Evolutionary conservation across 2,797 vertebrate genomes (phyloP), one percentile per base, ranked within the genome.

Genomic region (Sebastes matsubarae): DNA sequence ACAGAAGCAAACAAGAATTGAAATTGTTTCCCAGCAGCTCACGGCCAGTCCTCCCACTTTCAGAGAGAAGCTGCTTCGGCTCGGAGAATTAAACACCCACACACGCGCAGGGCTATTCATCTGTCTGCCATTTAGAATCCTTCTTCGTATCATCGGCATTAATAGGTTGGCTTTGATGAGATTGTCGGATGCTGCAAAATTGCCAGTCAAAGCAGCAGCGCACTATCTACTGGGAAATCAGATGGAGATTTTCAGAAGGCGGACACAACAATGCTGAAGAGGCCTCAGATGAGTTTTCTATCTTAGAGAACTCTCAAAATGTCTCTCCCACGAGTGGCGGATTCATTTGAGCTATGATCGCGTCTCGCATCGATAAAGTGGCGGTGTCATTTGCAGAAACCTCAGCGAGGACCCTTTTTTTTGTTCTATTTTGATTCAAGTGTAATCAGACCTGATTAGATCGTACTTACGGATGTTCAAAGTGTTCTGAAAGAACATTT

Each of bases 161-260:
- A 92, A 93, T 92, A 90, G 90, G 83, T 89, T 90, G 34, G 80
- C 90, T 92, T 92, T 92, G 92, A 94, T 92, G 87, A 93, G 90
- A 93, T 93, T 92, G 91, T 91, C 86, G 83, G 79, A 89, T 80
- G 87, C 77, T 83, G 85, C 18, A 87, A 87, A 91, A 89, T 92
- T 91, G 88, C 88, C 78, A 86, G 89, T 91, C 87, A 90, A 90
- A 87, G 85, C 88, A 59, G 67, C 38, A 72, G 42, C 42, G 16
- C 77, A 30, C 73, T 72, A 86, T 92, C 93, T 92, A 30, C 82
- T 79, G 93, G 94, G 93, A 95, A 94, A 94, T 95, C 93, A 93
- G 85, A 91, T 67, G 81, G 84, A 92, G 89, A 80, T 85, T 88
- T 90, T 86, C 80, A 82, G 78, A 80, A 75, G 77, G 88, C 84